These are phyloP conservation scores for Danio aesculapii DNA, from an alignment of 2,797 vertebrate species.

Conservation along the genomic window DNA sequence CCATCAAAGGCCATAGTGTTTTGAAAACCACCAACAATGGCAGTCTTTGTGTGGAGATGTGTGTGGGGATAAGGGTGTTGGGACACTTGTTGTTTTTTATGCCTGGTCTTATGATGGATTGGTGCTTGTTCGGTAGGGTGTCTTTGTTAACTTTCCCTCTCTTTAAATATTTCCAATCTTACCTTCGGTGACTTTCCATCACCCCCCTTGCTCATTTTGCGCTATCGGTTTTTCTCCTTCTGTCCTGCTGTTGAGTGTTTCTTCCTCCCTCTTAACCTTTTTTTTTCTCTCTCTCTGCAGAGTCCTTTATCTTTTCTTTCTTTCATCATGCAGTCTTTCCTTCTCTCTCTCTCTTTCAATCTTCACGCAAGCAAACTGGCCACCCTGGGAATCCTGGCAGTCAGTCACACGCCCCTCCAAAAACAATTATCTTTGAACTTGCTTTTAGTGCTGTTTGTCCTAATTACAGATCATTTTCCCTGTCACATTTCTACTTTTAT, in stretches of 20 bases:
- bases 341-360: conserved; percentile 42
- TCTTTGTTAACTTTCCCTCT: conserved; percentile 65
- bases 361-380: conserved; percentile 62
- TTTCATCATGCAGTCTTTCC: conserved; percentile 38
- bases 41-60: conserved; percentile 64
- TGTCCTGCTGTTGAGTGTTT: conserved; percentile 36
- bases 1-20: conserved; percentile 65
- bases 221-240: conserved; percentile 32
- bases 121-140: conserved; percentile 60
- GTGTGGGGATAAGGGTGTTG: conserved; percentile 64
- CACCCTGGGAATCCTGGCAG: conserved; percentile 74
- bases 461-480: conserved; percentile 75
- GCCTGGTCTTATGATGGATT: conserved; percentile 69
- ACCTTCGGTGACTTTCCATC: conserved; percentile 58
- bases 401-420: conserved; percentile 71
- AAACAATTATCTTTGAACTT: conserved; percentile 77
- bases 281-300: conserved; percentile 4
- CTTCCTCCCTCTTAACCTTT: conserved; percentile 48
- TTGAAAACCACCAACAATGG: conserved; percentile 62
- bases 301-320: conserved; percentile 43
- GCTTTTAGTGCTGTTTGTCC: conserved; percentile 81
- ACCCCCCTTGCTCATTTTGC: conserved; percentile 32
- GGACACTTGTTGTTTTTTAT: conserved; percentile 69
- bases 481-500: conserved; percentile 68
- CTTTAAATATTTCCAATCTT: conserved; percentile 46